These are phyloP conservation scores for Etheostoma perlongum DNA, from an alignment of 2,797 vertebrate species.

Conservation along the genomic window DNA sequence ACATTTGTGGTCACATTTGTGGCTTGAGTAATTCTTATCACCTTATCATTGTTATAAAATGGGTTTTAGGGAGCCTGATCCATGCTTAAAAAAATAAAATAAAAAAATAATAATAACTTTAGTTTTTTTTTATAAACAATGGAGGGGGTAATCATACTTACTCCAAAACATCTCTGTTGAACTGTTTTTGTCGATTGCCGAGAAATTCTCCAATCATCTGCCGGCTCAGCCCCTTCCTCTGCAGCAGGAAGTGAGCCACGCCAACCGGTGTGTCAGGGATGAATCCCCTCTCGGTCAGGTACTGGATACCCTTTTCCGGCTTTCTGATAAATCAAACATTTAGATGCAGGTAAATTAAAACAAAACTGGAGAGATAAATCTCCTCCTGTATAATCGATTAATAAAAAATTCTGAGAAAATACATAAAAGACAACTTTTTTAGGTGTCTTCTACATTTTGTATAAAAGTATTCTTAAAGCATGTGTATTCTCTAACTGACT, in stretches of 20 bases:
- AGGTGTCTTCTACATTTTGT: background rate
- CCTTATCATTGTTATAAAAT: background rate
- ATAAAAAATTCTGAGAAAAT: slow-evolving; percentile 6
- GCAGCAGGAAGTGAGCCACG: slow-evolving; percentile 96
- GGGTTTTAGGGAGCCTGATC: background rate
- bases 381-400: background rate
- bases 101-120: too few species aligned
- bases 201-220: slow-evolving; percentile 99
- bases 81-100: too few species aligned
- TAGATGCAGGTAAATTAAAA: background rate
- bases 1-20: slow-evolving; percentile 1
- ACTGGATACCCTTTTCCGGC: slow-evolving; percentile 97
- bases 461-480: background rate
- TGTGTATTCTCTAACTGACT: background rate
- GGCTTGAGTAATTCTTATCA: slow-evolving; percentile 1
- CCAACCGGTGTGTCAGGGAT: slow-evolving; percentile 97
- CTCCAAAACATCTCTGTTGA: slow-evolving; percentile 98
- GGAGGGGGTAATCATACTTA: slow-evolving; percentile 79
- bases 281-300: slow-evolving; percentile 95
- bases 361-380: background rate
- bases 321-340: slow-evolving; percentile 84
- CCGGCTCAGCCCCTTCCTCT: slow-evolving; percentile 96
- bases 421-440: background rate
- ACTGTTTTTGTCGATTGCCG: slow-evolving; percentile 97
- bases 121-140: background rate